These are phyloP conservation scores for Antechinus flavipes DNA, from an alignment of 2,113 vertebrate genomes.

Conservation along the genomic window DNA sequence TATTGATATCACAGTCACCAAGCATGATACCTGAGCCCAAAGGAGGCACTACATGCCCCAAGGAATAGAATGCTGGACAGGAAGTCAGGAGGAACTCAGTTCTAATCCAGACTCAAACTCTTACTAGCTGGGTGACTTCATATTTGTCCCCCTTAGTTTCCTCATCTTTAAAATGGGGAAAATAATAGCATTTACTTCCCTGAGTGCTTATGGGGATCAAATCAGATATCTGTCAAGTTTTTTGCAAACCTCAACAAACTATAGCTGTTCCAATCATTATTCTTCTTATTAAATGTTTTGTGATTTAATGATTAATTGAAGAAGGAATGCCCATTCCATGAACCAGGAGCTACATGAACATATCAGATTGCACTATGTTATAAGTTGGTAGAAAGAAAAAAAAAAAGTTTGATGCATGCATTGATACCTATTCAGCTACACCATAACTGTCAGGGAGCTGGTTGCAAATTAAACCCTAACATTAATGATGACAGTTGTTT, in stretches of 20 bases:
- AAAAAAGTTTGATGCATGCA: conserved; percentile 33
- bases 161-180: background rate
- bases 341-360: conserved; percentile 38
- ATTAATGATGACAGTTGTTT: conserved; percentile 66
- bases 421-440: conserved; percentile 46
- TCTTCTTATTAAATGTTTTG: background rate
- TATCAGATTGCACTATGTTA: conserved; percentile 14
- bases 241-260: background rate
- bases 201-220: background rate
- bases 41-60: background rate
- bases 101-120: background rate
- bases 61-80: background rate
- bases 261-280: background rate
- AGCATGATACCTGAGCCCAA: background rate
- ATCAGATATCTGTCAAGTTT: background rate
- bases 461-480: conserved; percentile 72
- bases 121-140: background rate
- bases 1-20: background rate
- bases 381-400: conserved; percentile 52
- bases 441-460: conserved; percentile 44
- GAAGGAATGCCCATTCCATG: conserved; percentile 28
- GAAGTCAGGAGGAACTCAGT: background rate
- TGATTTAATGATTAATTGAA: conserved; percentile 36
- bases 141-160: background rate
- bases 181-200: background rate